These are phyloP conservation scores for Patagioenas fasciata DNA, from an alignment of 2,113 vertebrate genomes.

Conservation along the genomic window DNA sequence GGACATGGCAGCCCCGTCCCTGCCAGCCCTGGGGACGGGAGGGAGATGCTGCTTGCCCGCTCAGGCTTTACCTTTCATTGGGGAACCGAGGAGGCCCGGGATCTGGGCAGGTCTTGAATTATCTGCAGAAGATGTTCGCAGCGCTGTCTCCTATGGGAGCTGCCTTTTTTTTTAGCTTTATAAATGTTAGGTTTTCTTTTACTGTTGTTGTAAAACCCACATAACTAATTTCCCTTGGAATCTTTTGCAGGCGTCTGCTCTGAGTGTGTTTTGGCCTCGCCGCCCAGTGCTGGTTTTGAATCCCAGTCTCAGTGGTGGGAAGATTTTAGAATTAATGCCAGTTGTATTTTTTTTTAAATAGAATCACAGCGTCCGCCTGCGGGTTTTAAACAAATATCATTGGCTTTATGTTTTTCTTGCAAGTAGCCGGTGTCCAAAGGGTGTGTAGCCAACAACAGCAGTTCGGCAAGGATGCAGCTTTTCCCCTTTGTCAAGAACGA, in stretches of 20 bases:
- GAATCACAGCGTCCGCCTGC: slow-evolving; percentile 37
- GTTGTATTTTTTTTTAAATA: slow-evolving; percentile 43
- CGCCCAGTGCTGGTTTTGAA: slow-evolving; percentile 53
- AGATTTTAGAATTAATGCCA: slow-evolving; percentile 63
- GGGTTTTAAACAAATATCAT: slow-evolving; percentile 54
- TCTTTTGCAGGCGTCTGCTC: slow-evolving; percentile 56
- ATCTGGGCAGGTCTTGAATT: not conserved
- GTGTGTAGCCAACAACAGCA: not conserved
- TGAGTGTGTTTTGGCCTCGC: slow-evolving; percentile 66
- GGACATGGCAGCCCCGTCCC: not conserved
- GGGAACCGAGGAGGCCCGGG: not conserved
- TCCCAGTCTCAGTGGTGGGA: slow-evolving; percentile 60
- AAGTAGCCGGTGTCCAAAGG: slow-evolving; percentile 2
- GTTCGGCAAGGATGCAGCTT: not conserved
- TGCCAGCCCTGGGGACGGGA: not conserved
- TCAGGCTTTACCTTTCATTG: not conserved
- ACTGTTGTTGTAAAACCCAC: slow-evolving; percentile 55
- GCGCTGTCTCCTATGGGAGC: not conserved
- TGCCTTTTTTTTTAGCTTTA: not conserved
- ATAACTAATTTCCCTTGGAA: slow-evolving; percentile 50
- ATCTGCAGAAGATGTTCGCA: not conserved
- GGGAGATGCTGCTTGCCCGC: not conserved
- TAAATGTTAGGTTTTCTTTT: slow-evolving; percentile 35
- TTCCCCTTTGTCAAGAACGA: not conserved
- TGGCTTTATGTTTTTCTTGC: slow-evolving; percentile 5